These are phyloP conservation scores for Scelioninae gen. 1 DNA, from an alignment of 2,888 invertebrate species.

Conservation along the genomic window DNA sequence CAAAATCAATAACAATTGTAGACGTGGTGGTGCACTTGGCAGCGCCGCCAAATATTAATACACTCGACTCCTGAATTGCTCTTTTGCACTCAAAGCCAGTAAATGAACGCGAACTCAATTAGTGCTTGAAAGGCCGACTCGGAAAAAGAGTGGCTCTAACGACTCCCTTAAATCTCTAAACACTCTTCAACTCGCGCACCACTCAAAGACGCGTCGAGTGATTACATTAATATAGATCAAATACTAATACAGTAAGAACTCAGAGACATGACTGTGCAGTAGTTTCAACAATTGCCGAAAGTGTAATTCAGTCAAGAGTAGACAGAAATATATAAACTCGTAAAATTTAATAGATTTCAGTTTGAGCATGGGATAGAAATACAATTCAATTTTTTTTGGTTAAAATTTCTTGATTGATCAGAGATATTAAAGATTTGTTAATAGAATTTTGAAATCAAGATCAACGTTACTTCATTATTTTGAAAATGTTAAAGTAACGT, in stretches of 20 bases:
- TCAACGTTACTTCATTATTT: too few relatives aligned
- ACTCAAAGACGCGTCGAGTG: constrained; percentile 43
- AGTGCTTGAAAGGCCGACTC: constrained; percentile 34
- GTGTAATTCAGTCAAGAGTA: neutral
- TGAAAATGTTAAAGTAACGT: too few relatives aligned
- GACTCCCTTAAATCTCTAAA: constrained; percentile 47
- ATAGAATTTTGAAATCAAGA: too few relatives aligned
- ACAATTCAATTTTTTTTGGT: neutral
- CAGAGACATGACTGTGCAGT: constrained; percentile 24
- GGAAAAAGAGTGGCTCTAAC: constrained; percentile 40
- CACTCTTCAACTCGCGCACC: constrained; percentile 36
- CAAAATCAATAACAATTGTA: constrained; percentile 9
- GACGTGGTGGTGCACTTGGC: constrained; percentile 13
- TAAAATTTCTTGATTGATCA: too few relatives aligned
- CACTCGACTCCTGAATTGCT: constrained; percentile 42
- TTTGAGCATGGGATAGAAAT: constrained; percentile 9
- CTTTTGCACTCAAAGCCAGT: constrained; percentile 43
- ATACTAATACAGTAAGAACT: constrained; percentile 51
- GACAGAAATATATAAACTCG: constrained; percentile 12
- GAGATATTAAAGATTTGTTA: too few relatives aligned
- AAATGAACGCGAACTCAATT: constrained; percentile 55
- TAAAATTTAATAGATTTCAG: constrained; percentile 6
- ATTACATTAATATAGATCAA: constrained; percentile 56
- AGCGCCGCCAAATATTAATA: constrained; percentile 33
- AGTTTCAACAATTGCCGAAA: constrained; percentile 6